phyloP scores from a whole-genome alignment of 1,140 invertebrate genomes.

The Bemisia tabaci region DNA sequence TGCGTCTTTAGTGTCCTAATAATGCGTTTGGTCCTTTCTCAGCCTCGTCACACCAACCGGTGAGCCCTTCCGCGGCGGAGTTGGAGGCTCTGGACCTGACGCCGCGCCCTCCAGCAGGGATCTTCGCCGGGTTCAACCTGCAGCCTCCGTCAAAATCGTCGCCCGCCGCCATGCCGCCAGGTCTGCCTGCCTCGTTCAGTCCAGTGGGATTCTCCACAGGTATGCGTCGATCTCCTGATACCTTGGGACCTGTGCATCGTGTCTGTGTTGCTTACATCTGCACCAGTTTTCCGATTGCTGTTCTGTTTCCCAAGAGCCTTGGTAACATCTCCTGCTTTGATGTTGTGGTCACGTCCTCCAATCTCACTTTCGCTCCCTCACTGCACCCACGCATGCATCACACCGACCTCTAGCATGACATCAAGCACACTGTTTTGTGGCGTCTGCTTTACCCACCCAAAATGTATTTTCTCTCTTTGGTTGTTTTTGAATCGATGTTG shows the following conservation, averaged over 20 bases:
- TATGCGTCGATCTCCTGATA: constrained; percentile 35
- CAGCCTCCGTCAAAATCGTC: constrained; percentile 24
- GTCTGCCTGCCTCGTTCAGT: background rate
- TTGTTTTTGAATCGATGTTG: too few relatives aligned
- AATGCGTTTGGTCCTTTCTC: background rate
- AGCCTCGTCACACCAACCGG: constrained; percentile 7
- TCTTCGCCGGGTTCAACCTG: constrained; percentile 9
- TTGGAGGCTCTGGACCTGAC: constrained; percentile 23
- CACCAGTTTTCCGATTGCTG: background rate
- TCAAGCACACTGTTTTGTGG: too few relatives aligned
- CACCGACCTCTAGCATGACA: background rate
- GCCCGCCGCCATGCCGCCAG: constrained; percentile 19
- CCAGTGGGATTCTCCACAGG: constrained; percentile 38
- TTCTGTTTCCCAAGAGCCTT: background rate
- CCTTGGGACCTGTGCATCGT: background rate
- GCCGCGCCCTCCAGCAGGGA: constrained; percentile 13
- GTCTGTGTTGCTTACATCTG: background rate
- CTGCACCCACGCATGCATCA: background rate
- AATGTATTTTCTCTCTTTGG: too few relatives aligned
- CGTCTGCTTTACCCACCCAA: too few relatives aligned
- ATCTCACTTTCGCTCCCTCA: background rate
- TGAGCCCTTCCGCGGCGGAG: constrained; percentile 16
- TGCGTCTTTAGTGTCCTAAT: background rate
- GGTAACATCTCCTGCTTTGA: background rate
- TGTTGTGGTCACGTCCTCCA: background rate